phyloP scores from a whole-genome alignment of 2,888 invertebrate genomes.

The Spisula solida region DNA sequence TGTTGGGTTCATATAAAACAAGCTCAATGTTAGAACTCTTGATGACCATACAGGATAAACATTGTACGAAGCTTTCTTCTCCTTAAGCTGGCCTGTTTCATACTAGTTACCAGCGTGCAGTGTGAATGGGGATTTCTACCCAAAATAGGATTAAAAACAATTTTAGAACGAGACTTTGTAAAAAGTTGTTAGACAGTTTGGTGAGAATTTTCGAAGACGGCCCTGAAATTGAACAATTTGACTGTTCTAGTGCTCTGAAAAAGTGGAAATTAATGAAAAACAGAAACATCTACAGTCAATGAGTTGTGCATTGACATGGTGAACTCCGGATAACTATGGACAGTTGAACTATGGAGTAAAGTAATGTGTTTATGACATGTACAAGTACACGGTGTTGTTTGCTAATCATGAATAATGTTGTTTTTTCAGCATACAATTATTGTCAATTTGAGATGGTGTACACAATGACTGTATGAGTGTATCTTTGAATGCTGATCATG shows the following conservation, averaged over 20 bases:
- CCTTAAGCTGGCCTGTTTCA: slow-evolving; percentile 40
- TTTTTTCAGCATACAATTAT: too few species aligned
- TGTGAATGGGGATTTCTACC: slow-evolving; percentile 62
- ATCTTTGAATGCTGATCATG: too few species aligned
- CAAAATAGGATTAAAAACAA: slow-evolving; percentile 52
- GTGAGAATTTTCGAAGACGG: slow-evolving; percentile 54
- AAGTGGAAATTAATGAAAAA: slow-evolving; percentile 41
- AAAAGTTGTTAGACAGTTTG: slow-evolving; percentile 47
- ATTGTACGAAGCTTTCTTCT: too few species aligned
- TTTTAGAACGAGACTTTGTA: slow-evolving; percentile 44
- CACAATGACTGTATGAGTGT: too few species aligned
- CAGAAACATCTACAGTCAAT: slow-evolving; percentile 25
- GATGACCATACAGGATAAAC: slow-evolving; percentile 46
- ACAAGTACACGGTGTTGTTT: too few species aligned
- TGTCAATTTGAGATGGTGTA: too few species aligned
- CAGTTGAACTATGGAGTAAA: too few species aligned
- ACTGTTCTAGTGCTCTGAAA: slow-evolving; percentile 52
- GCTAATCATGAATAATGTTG: too few species aligned
- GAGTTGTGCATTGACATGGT: too few species aligned
- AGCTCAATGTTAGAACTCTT: not conserved
- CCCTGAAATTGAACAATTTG: slow-evolving; percentile 45
- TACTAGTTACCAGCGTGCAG: slow-evolving; percentile 51
- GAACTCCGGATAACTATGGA: too few species aligned
- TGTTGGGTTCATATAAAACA: slow-evolving; percentile 29
- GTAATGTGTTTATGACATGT: too few species aligned